Conservation (phyloP, 2,888 invertebrate genomes). For the Amorpha juglandis region DNA sequence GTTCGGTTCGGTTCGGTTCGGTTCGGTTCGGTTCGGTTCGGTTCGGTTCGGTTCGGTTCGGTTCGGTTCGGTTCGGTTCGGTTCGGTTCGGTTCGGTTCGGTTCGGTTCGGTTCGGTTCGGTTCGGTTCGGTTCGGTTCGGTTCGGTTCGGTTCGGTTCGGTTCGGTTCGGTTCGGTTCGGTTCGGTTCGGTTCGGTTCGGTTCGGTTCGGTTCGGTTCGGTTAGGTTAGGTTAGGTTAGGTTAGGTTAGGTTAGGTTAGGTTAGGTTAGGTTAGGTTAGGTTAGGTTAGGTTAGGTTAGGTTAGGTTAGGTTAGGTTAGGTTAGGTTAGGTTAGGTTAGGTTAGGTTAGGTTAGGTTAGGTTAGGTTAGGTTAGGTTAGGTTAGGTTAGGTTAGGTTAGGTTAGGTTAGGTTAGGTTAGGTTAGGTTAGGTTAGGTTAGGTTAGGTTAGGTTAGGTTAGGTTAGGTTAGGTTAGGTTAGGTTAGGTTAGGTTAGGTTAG, state of each 20-base stretch:
- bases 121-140: no score
- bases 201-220: not conserved
- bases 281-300: no score
- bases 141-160: not conserved
- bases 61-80: no score
- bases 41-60: no score
- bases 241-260: not conserved
- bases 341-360: conserved; percentile 36
- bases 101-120: no score
- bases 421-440: conserved; percentile 37
- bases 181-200: not conserved
- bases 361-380: conserved; percentile 37
- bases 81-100: no score
- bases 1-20: no score
- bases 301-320: conserved; percentile 36
- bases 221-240: not conserved
- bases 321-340: conserved; percentile 37
- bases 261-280: conserved; percentile 7
- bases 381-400: conserved; percentile 38
- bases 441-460: conserved; percentile 40
- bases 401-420: conserved; percentile 39
- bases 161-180: not conserved
- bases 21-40: no score
- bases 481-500: conserved; percentile 38
- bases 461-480: conserved; percentile 39